These are phyloP conservation scores for Phasianus colchicus DNA, from an alignment of 2,113 vertebrate genomes.

Conservation along the genomic window DNA sequence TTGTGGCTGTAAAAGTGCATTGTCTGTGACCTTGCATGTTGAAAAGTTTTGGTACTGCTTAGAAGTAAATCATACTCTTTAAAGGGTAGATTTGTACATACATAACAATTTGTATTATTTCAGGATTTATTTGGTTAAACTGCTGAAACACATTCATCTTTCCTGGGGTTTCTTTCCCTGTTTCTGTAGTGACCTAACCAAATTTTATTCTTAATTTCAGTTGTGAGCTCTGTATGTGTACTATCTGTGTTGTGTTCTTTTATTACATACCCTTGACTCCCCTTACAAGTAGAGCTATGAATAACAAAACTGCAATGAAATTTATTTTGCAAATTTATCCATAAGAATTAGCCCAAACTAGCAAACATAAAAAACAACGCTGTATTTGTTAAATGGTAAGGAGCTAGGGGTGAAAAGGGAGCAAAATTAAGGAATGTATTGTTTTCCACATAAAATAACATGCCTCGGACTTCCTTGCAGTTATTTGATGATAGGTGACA, in stretches of 20 bases:
- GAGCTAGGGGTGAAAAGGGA: background rate
- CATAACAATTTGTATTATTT: rapidly evolving
- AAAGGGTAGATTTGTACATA: background rate
- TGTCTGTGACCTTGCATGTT: no score
- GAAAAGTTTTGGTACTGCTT: background rate
- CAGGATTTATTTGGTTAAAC: background rate
- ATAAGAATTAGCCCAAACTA: background rate
- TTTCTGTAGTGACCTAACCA: no score
- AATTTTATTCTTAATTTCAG: background rate
- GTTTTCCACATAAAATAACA: background rate
- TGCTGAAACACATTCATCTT: background rate
- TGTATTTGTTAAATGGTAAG: background rate
- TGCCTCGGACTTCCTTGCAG: background rate
- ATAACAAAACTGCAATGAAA: background rate
- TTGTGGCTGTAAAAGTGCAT: no score
- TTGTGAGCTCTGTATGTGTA: background rate
- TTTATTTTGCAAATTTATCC: background rate
- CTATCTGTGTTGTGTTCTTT: background rate
- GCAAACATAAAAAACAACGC: background rate
- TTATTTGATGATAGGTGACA: background rate
- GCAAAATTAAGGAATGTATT: background rate
- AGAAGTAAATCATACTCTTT: background rate
- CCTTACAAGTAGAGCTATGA: background rate
- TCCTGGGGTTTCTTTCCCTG: background rate
- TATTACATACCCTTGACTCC: background rate